Evolutionary conservation across 2,888 invertebrate species (phyloP).

Genomic region (Gymnocheta viridis): DNA sequence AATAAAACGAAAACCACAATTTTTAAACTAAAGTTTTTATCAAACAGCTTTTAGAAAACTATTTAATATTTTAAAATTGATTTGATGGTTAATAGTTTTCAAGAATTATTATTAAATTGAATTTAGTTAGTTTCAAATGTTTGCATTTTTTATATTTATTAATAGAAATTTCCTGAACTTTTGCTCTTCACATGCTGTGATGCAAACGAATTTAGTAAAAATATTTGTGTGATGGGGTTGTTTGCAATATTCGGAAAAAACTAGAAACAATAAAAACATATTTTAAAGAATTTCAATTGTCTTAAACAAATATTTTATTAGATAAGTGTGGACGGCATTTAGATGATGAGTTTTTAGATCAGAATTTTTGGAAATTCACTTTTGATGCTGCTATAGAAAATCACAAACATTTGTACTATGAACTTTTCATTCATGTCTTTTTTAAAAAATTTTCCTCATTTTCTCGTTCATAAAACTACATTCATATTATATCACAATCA

Average conservation of each 20-base stretch:
- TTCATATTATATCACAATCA: too few relatives aligned
- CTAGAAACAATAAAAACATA: too few relatives aligned
- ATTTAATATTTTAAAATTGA: constrained; percentile 29
- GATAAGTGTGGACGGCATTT: too few relatives aligned
- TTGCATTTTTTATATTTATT: background rate
- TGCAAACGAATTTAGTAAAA: background rate
- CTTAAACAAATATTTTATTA: too few relatives aligned
- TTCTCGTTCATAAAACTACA: too few relatives aligned
- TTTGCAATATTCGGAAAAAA: background rate
- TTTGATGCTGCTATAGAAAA: too few relatives aligned
- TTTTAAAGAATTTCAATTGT: too few relatives aligned
- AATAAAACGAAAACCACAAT: constrained; percentile 17
- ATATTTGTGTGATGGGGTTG: background rate
- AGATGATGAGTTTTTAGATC: too few relatives aligned
- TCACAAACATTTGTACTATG: too few relatives aligned
- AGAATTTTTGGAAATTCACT: too few relatives aligned
- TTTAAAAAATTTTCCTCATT: too few relatives aligned
- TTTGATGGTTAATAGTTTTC: constrained; percentile 27
- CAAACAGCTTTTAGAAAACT: constrained; percentile 22
- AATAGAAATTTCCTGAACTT: background rate
- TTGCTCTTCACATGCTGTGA: background rate
- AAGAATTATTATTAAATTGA: background rate
- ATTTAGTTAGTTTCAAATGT: background rate
- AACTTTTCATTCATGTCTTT: too few relatives aligned
- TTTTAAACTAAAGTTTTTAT: constrained; percentile 27